phyloP scores from a whole-genome alignment of 2,113 vertebrate species.

The Dicaeum eximium region DNA sequence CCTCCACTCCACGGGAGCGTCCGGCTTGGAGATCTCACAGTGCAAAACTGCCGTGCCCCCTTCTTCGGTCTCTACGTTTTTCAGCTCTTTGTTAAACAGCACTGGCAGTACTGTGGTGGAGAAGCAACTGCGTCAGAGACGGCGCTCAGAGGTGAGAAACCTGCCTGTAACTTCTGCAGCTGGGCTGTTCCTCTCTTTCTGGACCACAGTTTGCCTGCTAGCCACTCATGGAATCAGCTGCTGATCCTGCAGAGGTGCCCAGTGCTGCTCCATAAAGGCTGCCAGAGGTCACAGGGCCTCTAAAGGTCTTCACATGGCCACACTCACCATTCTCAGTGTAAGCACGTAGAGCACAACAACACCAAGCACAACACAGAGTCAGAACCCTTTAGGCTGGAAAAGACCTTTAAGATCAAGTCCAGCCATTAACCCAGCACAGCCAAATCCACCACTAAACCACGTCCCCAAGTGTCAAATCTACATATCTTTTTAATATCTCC shows the following conservation, averaged over 20 bases:
- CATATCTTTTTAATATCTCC: not conserved
- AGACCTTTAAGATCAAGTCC: not conserved
- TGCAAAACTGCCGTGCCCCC: slow-evolving; percentile 74
- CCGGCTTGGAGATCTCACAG: slow-evolving; percentile 81
- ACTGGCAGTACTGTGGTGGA: slow-evolving; percentile 71
- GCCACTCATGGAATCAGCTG: too few relatives aligned
- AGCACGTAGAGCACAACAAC: not conserved
- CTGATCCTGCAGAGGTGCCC: not conserved
- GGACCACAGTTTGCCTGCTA: not conserved
- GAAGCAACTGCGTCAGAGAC: not conserved
- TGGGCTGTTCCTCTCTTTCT: not conserved
- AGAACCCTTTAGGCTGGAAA: not conserved
- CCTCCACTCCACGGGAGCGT: slow-evolving; percentile 79
- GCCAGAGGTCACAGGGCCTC: not conserved
- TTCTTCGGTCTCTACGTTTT: slow-evolving; percentile 76
- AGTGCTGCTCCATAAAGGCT: not conserved
- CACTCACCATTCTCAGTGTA: not conserved
- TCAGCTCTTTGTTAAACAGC: slow-evolving; percentile 80
- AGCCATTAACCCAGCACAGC: not conserved
- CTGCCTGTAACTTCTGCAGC: not conserved
- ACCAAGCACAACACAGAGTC: too few relatives aligned
- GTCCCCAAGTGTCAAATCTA: not conserved
- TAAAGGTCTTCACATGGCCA: not conserved
- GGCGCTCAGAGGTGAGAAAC: not conserved
- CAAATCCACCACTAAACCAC: not conserved